Evolutionary conservation across 2,888 invertebrate genomes (phyloP), one percentile per base, ranked within the genome.

Genomic region (Biston betularia): DNA sequence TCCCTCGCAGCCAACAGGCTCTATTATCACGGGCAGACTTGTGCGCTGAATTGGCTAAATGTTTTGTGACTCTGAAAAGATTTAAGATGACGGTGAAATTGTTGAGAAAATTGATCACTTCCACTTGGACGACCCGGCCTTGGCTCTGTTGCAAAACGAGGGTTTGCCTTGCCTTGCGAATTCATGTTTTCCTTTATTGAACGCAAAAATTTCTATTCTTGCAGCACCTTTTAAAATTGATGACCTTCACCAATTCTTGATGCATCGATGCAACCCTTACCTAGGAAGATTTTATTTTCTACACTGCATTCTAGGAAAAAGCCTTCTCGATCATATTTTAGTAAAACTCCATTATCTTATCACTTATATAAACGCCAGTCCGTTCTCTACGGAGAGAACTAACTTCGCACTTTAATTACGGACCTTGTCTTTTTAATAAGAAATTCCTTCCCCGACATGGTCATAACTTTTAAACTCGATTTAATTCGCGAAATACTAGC

Each of bases 21-120:
- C 87, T 89, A 90, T 92, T 92, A 92, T 92, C 86, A 83, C 84
- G 82, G 82, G 78, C 81, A 84, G 83, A 80, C 84, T 85, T 86
- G 90, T 87, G 87, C 89, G 88, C 89, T 92, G 92, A 91, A 92
- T 92, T 92, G 90, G 89, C 90, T 90, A 89, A 93, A 92, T 92
- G 89, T 90, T 91, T 92, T 92, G 90, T 90, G 87, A 85, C 83
- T 80, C 84, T 87, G 88, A 90, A 92, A 92, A 93, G 89, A 90
- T 90, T 90, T 84, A 84, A 89, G 90, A 92, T 90, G 91, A 92
- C 89, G 88, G 88, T 88, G 89, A 92, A 92, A 93, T 91, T 92
- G 90, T 92, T 89, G 87, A 89, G 90, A 92, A 91, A 91, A 92
- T 92, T 92, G 91, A 92, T 92, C 88, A 89, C 86, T 92, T 92